A percentile compares a stretch with the other conserved stretches of the same genome.
Evolutionary conservation across 23 tunicate species (phyloP).

Genomic region (Trididemnum nubilum): DNA sequence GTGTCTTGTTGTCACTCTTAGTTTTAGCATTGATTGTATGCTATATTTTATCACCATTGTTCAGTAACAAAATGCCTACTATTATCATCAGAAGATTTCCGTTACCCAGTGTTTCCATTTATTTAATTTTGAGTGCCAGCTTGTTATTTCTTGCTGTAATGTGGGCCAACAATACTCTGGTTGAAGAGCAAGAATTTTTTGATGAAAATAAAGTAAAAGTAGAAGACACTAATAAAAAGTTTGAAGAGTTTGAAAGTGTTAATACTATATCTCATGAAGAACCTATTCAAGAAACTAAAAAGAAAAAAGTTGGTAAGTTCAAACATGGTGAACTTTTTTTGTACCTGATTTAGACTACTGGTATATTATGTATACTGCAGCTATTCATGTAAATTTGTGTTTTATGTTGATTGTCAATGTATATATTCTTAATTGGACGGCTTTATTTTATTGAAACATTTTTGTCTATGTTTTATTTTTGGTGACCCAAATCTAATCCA

Average conservation of each 20-base stretch:
- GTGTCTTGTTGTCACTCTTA: too few species aligned
- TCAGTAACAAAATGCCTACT: conserved; percentile 44
- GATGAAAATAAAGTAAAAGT: not conserved
- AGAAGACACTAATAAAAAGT: not conserved
- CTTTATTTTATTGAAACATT: too few species aligned
- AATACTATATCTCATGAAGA: not conserved
- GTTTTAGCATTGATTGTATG: too few species aligned
- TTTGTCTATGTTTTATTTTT: too few species aligned
- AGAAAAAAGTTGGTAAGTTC: not conserved
- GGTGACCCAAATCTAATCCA: too few species aligned
- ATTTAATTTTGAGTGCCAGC: conserved; percentile 41
- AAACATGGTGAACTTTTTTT: too few species aligned
- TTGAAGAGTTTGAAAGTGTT: not conserved
- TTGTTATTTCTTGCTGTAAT: conserved; percentile 38
- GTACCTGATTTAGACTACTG: too few species aligned
- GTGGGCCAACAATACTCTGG: conserved; percentile 66
- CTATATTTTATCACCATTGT: too few species aligned
- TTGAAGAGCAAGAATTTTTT: conserved; percentile 45
- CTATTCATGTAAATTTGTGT: too few species aligned
- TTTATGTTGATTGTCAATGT: too few species aligned
- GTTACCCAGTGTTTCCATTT: conserved; percentile 54
- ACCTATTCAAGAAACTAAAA: not conserved
- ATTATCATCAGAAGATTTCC: conserved; percentile 59
- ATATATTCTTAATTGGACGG: too few species aligned
- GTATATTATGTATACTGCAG: too few species aligned